Evolutionary conservation across 1,140 invertebrate species (phyloP).

Genomic region (Batillaria attramentaria): DNA sequence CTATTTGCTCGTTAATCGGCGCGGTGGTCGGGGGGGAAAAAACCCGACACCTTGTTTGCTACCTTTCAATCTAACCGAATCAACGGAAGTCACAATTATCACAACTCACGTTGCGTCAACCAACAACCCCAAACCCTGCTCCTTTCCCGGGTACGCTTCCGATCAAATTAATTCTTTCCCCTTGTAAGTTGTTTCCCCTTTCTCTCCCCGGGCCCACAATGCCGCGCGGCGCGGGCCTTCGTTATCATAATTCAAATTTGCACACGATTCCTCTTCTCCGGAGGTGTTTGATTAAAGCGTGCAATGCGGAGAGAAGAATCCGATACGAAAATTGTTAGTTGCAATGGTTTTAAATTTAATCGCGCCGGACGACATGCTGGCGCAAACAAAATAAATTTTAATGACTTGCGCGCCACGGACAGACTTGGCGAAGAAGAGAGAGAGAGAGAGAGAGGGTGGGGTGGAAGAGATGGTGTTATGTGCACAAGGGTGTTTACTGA

Average conservation of each 20-base stretch:
- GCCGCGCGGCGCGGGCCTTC: neutral
- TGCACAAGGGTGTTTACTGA: conserved; percentile 8
- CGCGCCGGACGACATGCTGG: neutral
- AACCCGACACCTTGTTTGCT: neutral
- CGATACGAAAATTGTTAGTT: conserved; percentile 20
- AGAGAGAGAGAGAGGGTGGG: too few species aligned
- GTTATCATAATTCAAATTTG: conserved; percentile 8
- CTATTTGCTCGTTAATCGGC: neutral
- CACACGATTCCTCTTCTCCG: neutral
- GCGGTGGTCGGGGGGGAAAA: neutral
- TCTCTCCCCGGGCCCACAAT: neutral
- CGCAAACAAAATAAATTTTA: conserved; percentile 28
- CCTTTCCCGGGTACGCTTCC: neutral
- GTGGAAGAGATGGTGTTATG: neutral
- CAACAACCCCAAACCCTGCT: neutral
- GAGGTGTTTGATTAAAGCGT: conserved; percentile 9
- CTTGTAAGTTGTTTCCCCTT: neutral
- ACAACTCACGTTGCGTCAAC: too few species aligned
- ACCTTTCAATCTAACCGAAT: neutral
- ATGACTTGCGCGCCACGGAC: conserved; percentile 14
- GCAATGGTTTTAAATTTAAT: conserved; percentile 1
- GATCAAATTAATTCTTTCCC: neutral
- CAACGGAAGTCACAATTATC: neutral
- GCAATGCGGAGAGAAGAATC: neutral
- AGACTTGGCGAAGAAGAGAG: too few species aligned